Percentiles rank a stretch among this genome's conserved stretches.
These are phyloP conservation scores for Martes martes DNA, from an alignment of 2,113 vertebrate species.

Conservation along the genomic window DNA sequence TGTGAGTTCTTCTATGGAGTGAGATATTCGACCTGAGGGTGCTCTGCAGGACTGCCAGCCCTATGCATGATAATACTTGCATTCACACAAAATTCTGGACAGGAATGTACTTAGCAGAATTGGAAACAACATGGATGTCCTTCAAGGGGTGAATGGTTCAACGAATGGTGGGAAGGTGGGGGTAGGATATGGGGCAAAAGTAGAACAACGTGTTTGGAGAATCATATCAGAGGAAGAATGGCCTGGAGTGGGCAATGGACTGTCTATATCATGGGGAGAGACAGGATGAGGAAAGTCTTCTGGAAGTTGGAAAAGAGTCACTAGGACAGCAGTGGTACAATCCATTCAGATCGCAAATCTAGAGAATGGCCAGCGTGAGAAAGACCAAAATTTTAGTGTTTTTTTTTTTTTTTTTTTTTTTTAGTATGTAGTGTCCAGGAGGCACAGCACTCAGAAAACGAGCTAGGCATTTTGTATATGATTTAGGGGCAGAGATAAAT, in stretches of 20 bases:
- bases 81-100: neutral
- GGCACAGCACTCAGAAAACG: neutral
- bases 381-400: neutral
- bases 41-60: neutral
- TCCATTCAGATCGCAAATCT: no score
- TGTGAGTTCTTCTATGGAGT: neutral
- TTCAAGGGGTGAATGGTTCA: neutral
- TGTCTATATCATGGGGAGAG: neutral
- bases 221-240: neutral
- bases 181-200: neutral
- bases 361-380: neutral
- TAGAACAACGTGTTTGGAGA: neutral
- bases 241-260: neutral
- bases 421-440: neutral
- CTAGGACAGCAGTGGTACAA: neutral
- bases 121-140: neutral
- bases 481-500: neutral
- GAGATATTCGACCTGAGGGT: neutral
- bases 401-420: neutral
- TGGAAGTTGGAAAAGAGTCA: neutral
- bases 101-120: neutral
- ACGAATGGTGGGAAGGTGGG: neutral
- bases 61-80: no score
- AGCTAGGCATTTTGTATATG: neutral
- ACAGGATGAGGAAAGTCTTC: neutral